Conservation (phyloP, 1,140 invertebrate genomes). For the Orchesella cincta region DNA sequence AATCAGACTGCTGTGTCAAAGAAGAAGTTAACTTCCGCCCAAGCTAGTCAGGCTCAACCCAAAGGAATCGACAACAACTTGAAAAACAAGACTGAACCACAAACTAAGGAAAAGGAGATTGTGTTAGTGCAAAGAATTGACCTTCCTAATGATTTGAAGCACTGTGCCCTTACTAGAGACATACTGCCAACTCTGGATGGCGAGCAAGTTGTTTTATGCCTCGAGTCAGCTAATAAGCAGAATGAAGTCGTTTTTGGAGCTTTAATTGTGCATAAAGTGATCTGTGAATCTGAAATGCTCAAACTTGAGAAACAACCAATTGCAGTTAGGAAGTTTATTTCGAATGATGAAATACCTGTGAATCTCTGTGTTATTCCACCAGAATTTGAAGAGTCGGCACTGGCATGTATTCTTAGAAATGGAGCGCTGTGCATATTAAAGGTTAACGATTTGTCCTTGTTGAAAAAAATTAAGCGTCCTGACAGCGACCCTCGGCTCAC, state of each 20-base stretch:
- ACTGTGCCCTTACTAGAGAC: constrained; percentile 29
- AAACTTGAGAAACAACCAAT: constrained; percentile 54
- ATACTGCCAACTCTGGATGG: constrained; percentile 37
- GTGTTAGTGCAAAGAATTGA: constrained; percentile 38
- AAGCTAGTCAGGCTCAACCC: not conserved
- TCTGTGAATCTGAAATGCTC: constrained; percentile 50
- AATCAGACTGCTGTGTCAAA: not conserved
- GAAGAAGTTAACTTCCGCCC: constrained; percentile 17
- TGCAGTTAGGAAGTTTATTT: constrained; percentile 38
- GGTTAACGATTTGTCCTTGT: constrained; percentile 47
- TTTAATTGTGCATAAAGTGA: constrained; percentile 56
- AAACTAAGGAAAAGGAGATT: constrained; percentile 33
- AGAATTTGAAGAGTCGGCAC: constrained; percentile 24
- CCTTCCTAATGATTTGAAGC: constrained; percentile 36
- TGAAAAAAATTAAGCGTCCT: constrained; percentile 60
- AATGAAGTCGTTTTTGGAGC: constrained; percentile 50
- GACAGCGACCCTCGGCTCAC: constrained; percentile 41
- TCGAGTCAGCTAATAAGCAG: constrained; percentile 1
- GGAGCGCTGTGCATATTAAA: constrained; percentile 41
- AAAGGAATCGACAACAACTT: not conserved
- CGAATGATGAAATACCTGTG: constrained; percentile 27
- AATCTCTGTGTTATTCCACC: constrained; percentile 36
- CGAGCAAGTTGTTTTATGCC: constrained; percentile 31
- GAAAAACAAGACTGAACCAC: constrained; percentile 21
- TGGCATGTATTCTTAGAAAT: constrained; percentile 37